Evolutionary conservation across 2,113 vertebrate genomes (phyloP), one percentile per base, ranked within the genome.

Genomic region (Syngnathus floridae): DNA sequence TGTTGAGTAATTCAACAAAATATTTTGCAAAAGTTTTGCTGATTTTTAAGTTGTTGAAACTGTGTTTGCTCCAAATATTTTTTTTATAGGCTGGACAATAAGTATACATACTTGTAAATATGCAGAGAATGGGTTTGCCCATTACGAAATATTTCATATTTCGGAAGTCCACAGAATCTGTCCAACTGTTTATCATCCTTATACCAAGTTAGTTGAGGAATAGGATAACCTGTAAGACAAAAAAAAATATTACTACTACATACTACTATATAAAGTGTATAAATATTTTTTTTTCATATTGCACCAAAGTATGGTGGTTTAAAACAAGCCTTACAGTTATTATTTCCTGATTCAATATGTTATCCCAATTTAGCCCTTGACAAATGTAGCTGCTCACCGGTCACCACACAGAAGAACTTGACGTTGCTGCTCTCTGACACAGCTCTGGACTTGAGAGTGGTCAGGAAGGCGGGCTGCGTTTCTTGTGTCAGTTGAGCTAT

Each of bases 401-500:
- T 93, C 73, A 99, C 93, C 65, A 93, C 89, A 89, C 95, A 99
- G 58, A 91, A 91, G 89, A 99, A 99, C 85, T 92, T 96, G 73
- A 94, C 93, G 38, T 95, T 95, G 77, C 90, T 91, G 41, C 92
- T 87, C 80, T 95, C 93, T 0, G 93, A 98, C 74, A 99, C 95
- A 66, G 97, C 91, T 70, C 86, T 93, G 62, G 96, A 96, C 88
- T 94, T 94, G 82, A 98, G 91, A 3, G 95, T 98, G 64, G 89
- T 93, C 87, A 95, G 91, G 66, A 99, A 99, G 12, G 89, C 87
- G 0, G 97, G 97, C 82, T 97, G 96, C 5, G 93, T 97, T 78
- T 99, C 97, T 73, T 98, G 96, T 1, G 95, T 95, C 79, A 99
- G 83, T 67, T 97, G 95, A 60, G 95, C 93, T 69, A 98, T 98